Conservation (phyloP, 2,888 invertebrate genomes). For the Trichopria drosophilae region DNA sequence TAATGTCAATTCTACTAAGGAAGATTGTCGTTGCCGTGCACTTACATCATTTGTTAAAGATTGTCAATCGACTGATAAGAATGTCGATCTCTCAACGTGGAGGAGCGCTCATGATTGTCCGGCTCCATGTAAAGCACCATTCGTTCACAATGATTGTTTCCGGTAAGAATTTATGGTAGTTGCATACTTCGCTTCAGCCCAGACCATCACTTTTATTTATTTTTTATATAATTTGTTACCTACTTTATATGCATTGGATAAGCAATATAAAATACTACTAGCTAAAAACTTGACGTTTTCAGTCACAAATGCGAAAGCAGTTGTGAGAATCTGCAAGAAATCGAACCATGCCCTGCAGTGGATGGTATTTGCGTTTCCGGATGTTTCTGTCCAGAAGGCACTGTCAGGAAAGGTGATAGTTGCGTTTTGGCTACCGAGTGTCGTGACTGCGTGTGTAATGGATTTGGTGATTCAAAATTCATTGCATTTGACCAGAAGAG, state of each 20-base stretch:
- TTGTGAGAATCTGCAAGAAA: slow-evolving; percentile 67
- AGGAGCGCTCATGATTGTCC: slow-evolving; percentile 72
- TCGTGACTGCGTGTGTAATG: slow-evolving; percentile 74
- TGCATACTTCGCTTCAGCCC: no score
- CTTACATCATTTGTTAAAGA: slow-evolving; percentile 74
- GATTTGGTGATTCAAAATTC: slow-evolving; percentile 79
- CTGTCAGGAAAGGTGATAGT: slow-evolving; percentile 67
- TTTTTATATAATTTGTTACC: slow-evolving; percentile 1
- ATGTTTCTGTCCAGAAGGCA: slow-evolving; percentile 82
- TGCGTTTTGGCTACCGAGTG: slow-evolving; percentile 75
- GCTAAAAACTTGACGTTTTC: slow-evolving; percentile 5
- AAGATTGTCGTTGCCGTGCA: slow-evolving; percentile 70
- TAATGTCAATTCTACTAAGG: slow-evolving; percentile 44
- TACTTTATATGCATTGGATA: background rate
- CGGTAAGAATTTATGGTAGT: slow-evolving; percentile 58
- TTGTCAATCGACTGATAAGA: slow-evolving; percentile 69
- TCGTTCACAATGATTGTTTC: slow-evolving; percentile 83
- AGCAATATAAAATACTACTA: background rate
- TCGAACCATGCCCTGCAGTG: slow-evolving; percentile 66
- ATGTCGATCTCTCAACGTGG: slow-evolving; percentile 72
- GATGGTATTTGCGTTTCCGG: slow-evolving; percentile 77
- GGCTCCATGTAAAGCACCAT: slow-evolving; percentile 71
- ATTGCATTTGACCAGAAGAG: slow-evolving; percentile 80
- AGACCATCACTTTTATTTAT: slow-evolving; percentile 10
- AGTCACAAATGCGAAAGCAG: slow-evolving; percentile 71